phyloP scores from a whole-genome alignment of 2,888 invertebrate genomes.

The Tipula unca region DNA sequence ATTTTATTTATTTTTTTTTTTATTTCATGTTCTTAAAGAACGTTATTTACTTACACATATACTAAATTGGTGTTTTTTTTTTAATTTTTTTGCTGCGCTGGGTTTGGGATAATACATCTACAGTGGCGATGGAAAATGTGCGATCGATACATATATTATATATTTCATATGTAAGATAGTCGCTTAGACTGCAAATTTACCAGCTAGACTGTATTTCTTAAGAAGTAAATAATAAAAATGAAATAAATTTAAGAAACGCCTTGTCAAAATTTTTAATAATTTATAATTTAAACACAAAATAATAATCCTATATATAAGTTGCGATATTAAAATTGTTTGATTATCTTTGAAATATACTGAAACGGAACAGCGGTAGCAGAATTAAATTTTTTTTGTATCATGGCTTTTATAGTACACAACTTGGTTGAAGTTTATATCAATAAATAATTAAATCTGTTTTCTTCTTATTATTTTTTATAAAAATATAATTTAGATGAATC shows the following conservation, averaged over 20 bases:
- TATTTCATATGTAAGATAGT: no score
- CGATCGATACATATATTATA: not conserved
- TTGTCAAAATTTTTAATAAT: not conserved
- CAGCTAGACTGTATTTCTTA: not conserved
- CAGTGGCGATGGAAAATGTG: not conserved
- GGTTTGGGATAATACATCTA: not conserved
- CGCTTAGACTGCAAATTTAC: not conserved
- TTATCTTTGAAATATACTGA: not conserved
- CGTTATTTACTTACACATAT: not conserved
- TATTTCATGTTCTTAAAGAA: not conserved
- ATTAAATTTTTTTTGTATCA: not conserved
- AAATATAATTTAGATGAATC: no score
- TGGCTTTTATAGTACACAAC: no score
- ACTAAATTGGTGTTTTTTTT: not conserved
- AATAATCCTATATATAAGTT: not conserved
- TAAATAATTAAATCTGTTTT: no score
- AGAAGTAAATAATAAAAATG: not conserved
- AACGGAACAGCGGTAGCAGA: not conserved
- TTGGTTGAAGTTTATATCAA: no score
- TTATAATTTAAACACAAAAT: not conserved
- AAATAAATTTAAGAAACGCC: not conserved
- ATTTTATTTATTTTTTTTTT: not conserved
- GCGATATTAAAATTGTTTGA: constrained; percentile 3
- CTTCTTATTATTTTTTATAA: no score
- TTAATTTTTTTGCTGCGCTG: not conserved